phyloP scores from a whole-genome alignment of 2,888 invertebrate species.

The Steinernema scapterisci region DNA sequence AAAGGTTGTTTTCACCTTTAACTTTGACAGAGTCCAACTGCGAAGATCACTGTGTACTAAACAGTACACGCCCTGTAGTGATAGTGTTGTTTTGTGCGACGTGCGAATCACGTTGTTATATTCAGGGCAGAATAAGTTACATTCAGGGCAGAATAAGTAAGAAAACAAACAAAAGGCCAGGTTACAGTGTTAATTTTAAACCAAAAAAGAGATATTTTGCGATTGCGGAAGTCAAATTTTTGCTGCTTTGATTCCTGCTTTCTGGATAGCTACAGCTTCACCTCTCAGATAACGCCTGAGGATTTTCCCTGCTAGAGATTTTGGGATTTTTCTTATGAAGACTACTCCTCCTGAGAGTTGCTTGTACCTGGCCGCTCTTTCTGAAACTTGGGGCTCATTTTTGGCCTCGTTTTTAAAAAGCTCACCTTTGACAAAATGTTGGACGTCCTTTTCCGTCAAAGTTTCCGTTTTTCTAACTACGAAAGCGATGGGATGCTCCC shows the following conservation, averaged over 20 bases:
- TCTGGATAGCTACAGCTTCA: neutral
- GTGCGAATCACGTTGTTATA: too few relatives aligned
- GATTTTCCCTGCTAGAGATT: constrained; percentile 68
- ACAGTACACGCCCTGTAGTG: too few relatives aligned
- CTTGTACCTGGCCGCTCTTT: constrained; percentile 79
- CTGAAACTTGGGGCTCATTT: constrained; percentile 56
- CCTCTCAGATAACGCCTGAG: constrained; percentile 13
- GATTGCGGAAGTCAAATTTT: neutral
- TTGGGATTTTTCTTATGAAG: constrained; percentile 76
- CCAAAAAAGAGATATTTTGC: too few relatives aligned
- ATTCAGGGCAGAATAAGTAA: too few relatives aligned
- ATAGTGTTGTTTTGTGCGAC: too few relatives aligned
- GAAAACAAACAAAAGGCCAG: too few relatives aligned
- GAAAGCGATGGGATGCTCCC: constrained; percentile 66
- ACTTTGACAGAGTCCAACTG: too few relatives aligned
- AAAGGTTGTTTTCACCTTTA: too few relatives aligned
- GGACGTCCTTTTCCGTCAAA: constrained; percentile 40
- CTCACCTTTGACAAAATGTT: constrained; percentile 41
- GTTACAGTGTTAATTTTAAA: too few relatives aligned
- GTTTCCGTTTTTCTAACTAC: constrained; percentile 69
- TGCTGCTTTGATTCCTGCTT: neutral
- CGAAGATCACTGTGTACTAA: too few relatives aligned
- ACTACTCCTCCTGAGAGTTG: constrained; percentile 75
- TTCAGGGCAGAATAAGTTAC: too few relatives aligned
- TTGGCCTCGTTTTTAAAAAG: too few relatives aligned